Percentiles rank a stretch among this genome's conserved stretches.
phyloP scores from a whole-genome alignment of 2,113 vertebrate species.

The Leucoraja erinaceus region DNA sequence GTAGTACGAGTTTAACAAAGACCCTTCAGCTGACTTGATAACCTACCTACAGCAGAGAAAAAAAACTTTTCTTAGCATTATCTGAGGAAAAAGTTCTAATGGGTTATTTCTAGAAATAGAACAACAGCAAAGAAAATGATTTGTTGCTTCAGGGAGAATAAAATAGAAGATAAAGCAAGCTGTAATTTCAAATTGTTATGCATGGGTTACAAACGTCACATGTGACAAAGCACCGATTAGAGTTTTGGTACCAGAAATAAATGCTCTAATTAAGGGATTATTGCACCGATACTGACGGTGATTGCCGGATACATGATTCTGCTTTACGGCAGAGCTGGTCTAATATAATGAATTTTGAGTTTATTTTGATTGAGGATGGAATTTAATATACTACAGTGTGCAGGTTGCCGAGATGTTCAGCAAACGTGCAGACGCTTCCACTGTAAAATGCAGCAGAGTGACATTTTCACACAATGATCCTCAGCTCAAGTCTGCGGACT shows the following conservation, averaged over 20 bases:
- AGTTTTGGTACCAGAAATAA: not conserved
- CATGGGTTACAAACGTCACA: not conserved
- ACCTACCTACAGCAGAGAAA: slow-evolving; percentile 42
- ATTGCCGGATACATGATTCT: too few species aligned
- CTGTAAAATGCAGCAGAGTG: not conserved
- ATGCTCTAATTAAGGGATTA: not conserved
- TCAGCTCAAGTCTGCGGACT: too few species aligned
- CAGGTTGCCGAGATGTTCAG: not conserved
- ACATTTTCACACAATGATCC: not conserved
- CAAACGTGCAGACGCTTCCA: not conserved
- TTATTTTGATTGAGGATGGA: not conserved
- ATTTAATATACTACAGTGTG: not conserved
- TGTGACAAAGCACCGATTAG: not conserved
- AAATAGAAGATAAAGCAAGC: not conserved
- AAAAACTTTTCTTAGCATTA: not conserved
- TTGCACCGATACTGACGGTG: not conserved
- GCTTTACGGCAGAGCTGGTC: not conserved
- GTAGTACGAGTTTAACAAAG: slow-evolving; percentile 53
- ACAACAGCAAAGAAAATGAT: not conserved
- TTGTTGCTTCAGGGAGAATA: not conserved
- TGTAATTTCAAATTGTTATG: not conserved
- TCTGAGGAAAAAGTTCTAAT: not conserved
- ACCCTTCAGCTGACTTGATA: slow-evolving; percentile 44
- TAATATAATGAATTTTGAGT: not conserved
- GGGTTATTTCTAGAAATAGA: not conserved